These are phyloP conservation scores for Sebastes wilsoni DNA, from an alignment of 2,797 vertebrate species.

Conservation along the genomic window DNA sequence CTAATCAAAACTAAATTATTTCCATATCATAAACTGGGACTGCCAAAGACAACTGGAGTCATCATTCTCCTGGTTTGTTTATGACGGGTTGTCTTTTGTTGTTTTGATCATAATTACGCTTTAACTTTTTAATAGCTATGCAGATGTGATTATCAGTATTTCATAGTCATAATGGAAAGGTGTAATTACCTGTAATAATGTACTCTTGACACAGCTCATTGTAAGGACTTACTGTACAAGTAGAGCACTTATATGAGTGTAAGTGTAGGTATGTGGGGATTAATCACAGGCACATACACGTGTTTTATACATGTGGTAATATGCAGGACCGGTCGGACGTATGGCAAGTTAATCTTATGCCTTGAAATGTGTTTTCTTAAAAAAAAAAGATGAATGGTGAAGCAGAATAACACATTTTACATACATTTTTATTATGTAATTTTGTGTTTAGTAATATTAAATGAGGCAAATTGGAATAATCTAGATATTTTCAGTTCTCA, in stretches of 20 bases:
- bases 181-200: neutral
- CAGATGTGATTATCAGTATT: neutral
- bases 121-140: neutral
- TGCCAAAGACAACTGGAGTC: constrained; percentile 41
- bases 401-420: neutral
- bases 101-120: neutral
- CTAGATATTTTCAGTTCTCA: neutral
- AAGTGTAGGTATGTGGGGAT: neutral
- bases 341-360: neutral
- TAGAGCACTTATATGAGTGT: neutral
- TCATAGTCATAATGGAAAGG: neutral
- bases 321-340: too few species aligned
- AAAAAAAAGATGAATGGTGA: neutral
- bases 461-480: neutral
- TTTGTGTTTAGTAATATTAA: neutral
- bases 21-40: constrained; percentile 71
- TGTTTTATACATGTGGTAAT: neutral
- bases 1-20: constrained; percentile 76
- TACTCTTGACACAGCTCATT: neutral
- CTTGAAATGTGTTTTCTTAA: neutral
- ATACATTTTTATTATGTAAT: neutral
- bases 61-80: constrained; percentile 38
- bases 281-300: neutral
- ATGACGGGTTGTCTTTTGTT: constrained; percentile 10
- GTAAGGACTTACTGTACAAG: neutral